Base-by-base conservation (phyloP, 2,888 invertebrate genomes). In the Silvanus unidentatus region DNA sequence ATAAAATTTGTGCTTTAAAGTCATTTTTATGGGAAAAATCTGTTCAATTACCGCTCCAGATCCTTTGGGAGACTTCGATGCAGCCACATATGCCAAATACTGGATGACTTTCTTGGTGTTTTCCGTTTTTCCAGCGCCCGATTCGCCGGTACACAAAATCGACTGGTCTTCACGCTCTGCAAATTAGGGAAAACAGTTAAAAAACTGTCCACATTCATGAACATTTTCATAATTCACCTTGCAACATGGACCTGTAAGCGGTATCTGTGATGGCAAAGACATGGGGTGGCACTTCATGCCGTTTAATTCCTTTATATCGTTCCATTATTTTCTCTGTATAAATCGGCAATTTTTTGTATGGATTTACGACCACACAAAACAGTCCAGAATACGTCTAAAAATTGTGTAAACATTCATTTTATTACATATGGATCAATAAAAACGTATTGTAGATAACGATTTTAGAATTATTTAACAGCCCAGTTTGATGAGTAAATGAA, bases 41-140 rank as follows among this genome's bases (percentile, higher is more conserved):
- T 16, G 42, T 38, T 39, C 5, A 32, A 39, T 84, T 81, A 88
- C 88, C 84, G 87, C 87, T 73, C 86, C 87, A 32, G 88, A 84
- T 66, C 86, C 83, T 74, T 93, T 92, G 42, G 93, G 92, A 42
- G 93, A 92, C 73, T 95, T 95, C 16, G 97, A 97, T 40, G 99
- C 98, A 57, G 99, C 99, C 44, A 99, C 98, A 74, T 94, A 96
- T 36, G 99, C 99, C 71, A 99, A 80, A 78, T 99, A 99, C 78
- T 99, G 99, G 69, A 99, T 99, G 43, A 99, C 99, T 80, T 99
- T 99, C 78, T 99, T 99, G 48, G 99, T 99, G 75, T 99, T 99
- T 74, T 99, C 99, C 40, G 99, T 99, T 78, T 99, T 99, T 57
- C 99, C 99, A 59, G 99, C 99, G 60, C 99, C 99, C n/a, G 98